Percentiles rank a stretch among this genome's conserved stretches.
phyloP scores from a whole-genome alignment of 2,888 invertebrate species.

The Charanyca ferruginea region DNA sequence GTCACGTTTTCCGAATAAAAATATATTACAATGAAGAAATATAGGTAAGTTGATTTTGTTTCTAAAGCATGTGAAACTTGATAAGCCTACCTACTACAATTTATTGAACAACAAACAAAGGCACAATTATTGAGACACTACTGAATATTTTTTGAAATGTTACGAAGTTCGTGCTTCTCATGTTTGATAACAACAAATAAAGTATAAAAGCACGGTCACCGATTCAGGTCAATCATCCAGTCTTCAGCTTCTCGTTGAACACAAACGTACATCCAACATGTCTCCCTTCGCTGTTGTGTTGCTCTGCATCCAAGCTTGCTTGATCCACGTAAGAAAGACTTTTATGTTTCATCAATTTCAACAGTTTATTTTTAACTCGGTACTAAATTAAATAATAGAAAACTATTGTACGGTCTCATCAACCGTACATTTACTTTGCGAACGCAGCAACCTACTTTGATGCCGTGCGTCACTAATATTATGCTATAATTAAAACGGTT shows the following conservation, averaged over 20 bases:
- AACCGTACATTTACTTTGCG: too few relatives aligned
- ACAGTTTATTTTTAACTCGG: too few relatives aligned
- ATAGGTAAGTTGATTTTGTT: too few relatives aligned
- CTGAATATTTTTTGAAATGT: neutral
- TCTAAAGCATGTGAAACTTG: conserved; percentile 24
- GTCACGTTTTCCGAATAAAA: too few relatives aligned
- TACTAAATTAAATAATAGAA: neutral
- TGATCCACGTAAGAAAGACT: conserved; percentile 49
- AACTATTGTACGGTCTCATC: neutral
- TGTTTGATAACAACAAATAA: neutral
- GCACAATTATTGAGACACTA: too few relatives aligned
- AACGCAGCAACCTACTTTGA: too few relatives aligned
- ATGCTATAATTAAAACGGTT: too few relatives aligned
- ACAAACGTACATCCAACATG: conserved; percentile 36
- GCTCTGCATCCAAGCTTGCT: conserved; percentile 54
- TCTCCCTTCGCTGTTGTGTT: conserved; percentile 43
- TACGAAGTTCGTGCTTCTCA: neutral
- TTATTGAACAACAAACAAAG: conserved; percentile 2
- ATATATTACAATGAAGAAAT: too few relatives aligned
- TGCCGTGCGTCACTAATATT: too few relatives aligned
- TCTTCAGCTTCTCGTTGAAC: conserved; percentile 37
- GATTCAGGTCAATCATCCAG: conserved; percentile 15
- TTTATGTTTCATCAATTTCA: neutral
- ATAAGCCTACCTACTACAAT: too few relatives aligned
- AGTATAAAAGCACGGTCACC: conserved; percentile 21